phyloP scores from a whole-genome alignment of 2,113 vertebrate species.

The Pycnonotus jocosus region DNA sequence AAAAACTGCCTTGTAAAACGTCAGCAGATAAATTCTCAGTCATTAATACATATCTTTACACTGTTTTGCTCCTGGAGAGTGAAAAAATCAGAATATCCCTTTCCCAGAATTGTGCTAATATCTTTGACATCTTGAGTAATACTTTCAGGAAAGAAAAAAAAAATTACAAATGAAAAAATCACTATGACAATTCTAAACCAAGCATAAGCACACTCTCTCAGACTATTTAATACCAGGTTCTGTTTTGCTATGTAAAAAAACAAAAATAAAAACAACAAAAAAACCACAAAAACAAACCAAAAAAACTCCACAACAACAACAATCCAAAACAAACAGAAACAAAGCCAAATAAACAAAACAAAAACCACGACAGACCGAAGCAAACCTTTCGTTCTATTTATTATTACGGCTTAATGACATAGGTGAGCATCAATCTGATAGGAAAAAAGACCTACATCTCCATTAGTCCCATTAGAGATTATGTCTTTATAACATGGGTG shows the following conservation, averaged over 20 bases:
- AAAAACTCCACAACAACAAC: not conserved
- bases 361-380: not conserved
- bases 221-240: not conserved
- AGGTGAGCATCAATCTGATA: not conserved
- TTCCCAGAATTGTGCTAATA: not conserved
- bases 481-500: not conserved
- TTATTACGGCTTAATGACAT: not conserved
- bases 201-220: not conserved
- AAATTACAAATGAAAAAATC: accelerated
- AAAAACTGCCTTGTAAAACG: not conserved
- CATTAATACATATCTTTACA: not conserved
- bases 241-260: not conserved
- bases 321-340: not conserved
- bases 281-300: no score
- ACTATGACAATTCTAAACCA: not conserved
- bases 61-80: not conserved
- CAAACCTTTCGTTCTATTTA: not conserved
- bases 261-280: no score
- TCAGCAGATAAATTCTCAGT: not conserved
- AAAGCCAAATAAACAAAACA: not conserved
- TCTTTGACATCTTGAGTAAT: not conserved
- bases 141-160: not conserved
- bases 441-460: not conserved
- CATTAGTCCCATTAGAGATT: not conserved
- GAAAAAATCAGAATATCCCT: not conserved